A percentile compares a stretch with the other conserved stretches of the same genome.
phyloP scores from a whole-genome alignment of 2,888 invertebrate species.

The Acanthosepion pharaonis region DNA sequence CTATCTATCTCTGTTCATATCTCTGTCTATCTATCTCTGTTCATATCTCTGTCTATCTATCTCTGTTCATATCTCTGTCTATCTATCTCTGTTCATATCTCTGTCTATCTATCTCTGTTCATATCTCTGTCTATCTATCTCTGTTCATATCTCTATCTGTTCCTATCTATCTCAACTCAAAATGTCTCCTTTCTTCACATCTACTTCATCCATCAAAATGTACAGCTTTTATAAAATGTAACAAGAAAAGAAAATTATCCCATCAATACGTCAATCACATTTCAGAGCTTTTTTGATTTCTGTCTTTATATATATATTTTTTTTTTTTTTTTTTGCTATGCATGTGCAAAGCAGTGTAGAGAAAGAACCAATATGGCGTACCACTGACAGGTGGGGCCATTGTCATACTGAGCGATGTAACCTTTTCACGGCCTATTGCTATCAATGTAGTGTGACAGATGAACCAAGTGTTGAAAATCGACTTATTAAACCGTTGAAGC shows the following conservation, averaged over 20 bases:
- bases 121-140: too few species aligned
- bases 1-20: too few species aligned
- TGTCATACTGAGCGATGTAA: background rate
- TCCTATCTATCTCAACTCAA: too few species aligned
- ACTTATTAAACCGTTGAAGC: background rate
- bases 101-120: too few species aligned
- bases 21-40: too few species aligned
- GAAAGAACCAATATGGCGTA: background rate
- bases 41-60: too few species aligned
- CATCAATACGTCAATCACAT: background rate
- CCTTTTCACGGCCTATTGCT: conserved; percentile 11
- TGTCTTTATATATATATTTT: background rate
- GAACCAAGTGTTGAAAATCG: conserved; percentile 33
- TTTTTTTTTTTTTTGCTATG: background rate
- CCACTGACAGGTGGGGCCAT: background rate
- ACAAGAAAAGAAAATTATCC: background rate
- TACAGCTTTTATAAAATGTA: background rate
- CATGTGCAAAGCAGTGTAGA: background rate
- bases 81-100: too few species aligned
- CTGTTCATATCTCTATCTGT: too few species aligned
- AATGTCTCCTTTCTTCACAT: background rate
- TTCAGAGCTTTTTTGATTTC: background rate
- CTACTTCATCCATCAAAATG: background rate
- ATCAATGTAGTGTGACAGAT: conserved; percentile 8
- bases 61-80: too few species aligned